A percentile compares a stretch with the other conserved stretches of the same genome.
phyloP scores from a whole-genome alignment of 2,797 vertebrate species.

The Rhynchonycteris naso region DNA sequence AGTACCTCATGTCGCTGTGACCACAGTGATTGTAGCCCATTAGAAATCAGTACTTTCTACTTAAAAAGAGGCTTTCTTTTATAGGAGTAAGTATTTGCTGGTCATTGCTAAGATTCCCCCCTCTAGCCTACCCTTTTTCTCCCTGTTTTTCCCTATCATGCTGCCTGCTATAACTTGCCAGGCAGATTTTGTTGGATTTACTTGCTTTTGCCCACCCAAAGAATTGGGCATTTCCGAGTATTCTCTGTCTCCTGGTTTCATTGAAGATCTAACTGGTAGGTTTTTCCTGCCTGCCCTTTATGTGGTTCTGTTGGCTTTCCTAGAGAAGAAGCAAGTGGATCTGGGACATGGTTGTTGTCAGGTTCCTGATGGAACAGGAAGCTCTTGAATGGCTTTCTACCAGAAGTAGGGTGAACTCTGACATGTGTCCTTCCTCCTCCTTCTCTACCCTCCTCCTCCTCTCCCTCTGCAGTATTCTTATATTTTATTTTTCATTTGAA shows the following conservation, averaged over 20 bases:
- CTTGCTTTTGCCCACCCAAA: neutral
- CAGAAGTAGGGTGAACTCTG: neutral
- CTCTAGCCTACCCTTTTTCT: neutral
- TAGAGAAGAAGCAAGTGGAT: neutral
- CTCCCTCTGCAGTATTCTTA: neutral
- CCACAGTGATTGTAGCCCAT: neutral
- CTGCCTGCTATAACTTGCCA: neutral
- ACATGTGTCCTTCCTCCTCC: neutral
- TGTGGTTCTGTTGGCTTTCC: neutral
- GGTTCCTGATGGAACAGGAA: neutral
- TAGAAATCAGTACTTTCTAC: neutral
- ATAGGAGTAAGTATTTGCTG: neutral
- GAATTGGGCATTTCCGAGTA: neutral
- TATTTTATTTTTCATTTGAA: neutral
- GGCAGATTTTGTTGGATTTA: neutral
- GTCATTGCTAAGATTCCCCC: neutral
- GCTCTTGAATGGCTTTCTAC: neutral
- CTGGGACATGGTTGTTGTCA: neutral
- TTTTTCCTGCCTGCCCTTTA: neutral
- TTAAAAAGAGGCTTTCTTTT: neutral
- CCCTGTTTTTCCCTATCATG: neutral
- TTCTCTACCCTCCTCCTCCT: neutral
- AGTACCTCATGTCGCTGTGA: neutral
- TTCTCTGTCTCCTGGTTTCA: neutral
- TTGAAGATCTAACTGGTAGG: neutral